phyloP scores from a whole-genome alignment of 37 sponge, comb jelly and placozoan genomes.

The Petrosia ficiformis region DNA sequence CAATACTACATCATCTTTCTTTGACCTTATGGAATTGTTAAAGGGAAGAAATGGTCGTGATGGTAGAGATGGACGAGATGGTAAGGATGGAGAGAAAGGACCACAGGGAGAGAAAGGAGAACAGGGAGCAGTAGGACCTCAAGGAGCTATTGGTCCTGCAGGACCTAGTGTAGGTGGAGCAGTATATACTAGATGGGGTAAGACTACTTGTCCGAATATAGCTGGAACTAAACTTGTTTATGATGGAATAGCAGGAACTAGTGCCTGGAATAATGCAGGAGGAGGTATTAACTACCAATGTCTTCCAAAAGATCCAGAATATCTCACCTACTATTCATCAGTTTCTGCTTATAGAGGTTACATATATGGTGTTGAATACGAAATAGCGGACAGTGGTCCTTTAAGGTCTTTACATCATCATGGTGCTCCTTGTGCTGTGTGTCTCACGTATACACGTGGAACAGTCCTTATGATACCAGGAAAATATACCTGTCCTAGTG shows the following conservation, averaged over 20 bases:
- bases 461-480: constrained; percentile 40
- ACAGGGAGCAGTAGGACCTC: constrained; percentile 3
- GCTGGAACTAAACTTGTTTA: constrained; percentile 16
- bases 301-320: constrained; percentile 20
- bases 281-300: constrained; percentile 30
- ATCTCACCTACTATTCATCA: constrained; percentile 9
- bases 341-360: constrained; percentile 13
- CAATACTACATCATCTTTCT: too few relatives aligned
- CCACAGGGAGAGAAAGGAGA: background rate
- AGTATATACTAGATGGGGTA: constrained; percentile 25
- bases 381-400: constrained; percentile 8
- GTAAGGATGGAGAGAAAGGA: too few relatives aligned
- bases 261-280: background rate
- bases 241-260: constrained; percentile 7
- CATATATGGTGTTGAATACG: constrained; percentile 39
- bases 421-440: constrained; percentile 56
- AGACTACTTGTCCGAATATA: constrained; percentile 8
- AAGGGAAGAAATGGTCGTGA: constrained; percentile 6
- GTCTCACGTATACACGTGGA: constrained; percentile 25
- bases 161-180: constrained; percentile 13
- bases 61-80: background rate
- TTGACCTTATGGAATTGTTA: constrained; percentile 4
- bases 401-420: background rate
- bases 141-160: constrained; percentile 5
- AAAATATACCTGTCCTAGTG: constrained; percentile 19